These are phyloP conservation scores for Bubo blakistoni DNA, from an alignment of 2,113 vertebrate genomes.

Conservation along the genomic window DNA sequence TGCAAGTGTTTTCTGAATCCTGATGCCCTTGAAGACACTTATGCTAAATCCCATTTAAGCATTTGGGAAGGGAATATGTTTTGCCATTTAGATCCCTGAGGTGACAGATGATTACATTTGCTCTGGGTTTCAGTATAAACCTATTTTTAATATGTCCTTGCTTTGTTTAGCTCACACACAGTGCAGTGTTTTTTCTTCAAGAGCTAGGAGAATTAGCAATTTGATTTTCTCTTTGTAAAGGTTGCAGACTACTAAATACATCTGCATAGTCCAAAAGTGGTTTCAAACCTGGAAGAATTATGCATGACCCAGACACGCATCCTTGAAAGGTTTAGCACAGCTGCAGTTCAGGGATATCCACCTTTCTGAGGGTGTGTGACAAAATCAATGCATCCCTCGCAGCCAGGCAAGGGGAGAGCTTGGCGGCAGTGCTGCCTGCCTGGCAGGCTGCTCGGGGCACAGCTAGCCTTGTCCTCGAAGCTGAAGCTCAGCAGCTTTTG, in stretches of 20 bases:
- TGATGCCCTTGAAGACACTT: background rate
- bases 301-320: fast-evolving
- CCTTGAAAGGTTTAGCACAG: background rate
- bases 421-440: background rate
- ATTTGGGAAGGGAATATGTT: background rate
- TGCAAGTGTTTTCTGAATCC: background rate
- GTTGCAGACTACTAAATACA: background rate
- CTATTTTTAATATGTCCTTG: background rate
- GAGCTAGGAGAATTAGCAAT: background rate
- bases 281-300: background rate
- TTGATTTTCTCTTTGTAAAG: background rate
- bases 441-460: background rate
- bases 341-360: background rate
- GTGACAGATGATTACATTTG: background rate
- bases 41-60: background rate
- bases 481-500: background rate
- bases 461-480: background rate
- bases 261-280: background rate
- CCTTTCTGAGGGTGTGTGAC: background rate
- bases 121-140: background rate
- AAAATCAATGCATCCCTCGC: background rate
- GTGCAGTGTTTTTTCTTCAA: fast-evolving
- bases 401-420: background rate
- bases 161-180: background rate
- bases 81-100: background rate